phyloP scores from a whole-genome alignment of 2,113 vertebrate genomes.

The Chaetodon auriga region DNA sequence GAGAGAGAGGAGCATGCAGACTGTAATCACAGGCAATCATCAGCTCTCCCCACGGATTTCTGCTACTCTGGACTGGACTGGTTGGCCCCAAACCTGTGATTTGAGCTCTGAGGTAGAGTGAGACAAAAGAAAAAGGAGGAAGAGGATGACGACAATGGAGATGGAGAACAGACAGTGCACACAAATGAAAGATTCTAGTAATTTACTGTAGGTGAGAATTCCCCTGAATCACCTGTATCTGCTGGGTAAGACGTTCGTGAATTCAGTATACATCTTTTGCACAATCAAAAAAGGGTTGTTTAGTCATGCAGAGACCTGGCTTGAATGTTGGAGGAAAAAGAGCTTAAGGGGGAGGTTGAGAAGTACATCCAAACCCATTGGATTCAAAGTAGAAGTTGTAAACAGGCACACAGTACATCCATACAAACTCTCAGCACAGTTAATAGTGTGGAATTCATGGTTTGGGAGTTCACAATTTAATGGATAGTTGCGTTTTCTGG shows the following conservation, averaged over 20 bases:
- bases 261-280: background rate
- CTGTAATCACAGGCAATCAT: conserved; percentile 84
- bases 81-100: conserved; percentile 63
- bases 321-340: background rate
- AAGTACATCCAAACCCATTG: background rate
- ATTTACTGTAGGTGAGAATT: conserved; percentile 7
- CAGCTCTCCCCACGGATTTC: conserved; percentile 60
- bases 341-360: background rate
- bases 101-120: conserved; percentile 47
- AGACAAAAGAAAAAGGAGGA: conserved; percentile 32
- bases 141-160: conserved; percentile 9
- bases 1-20: conserved; percentile 44
- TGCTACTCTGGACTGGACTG: conserved; percentile 45
- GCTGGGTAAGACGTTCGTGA: background rate
- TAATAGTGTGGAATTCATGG: conserved; percentile 26
- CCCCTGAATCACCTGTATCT: background rate
- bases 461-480: conserved; percentile 10
- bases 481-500: background rate
- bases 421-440: background rate
- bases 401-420: background rate
- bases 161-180: conserved; percentile 4
- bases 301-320: background rate
- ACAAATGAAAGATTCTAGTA: conserved; percentile 11
- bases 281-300: background rate
- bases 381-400: background rate